These are phyloP conservation scores for Eupithecia dodoneata DNA, from an alignment of 2,888 invertebrate species.

Conservation along the genomic window DNA sequence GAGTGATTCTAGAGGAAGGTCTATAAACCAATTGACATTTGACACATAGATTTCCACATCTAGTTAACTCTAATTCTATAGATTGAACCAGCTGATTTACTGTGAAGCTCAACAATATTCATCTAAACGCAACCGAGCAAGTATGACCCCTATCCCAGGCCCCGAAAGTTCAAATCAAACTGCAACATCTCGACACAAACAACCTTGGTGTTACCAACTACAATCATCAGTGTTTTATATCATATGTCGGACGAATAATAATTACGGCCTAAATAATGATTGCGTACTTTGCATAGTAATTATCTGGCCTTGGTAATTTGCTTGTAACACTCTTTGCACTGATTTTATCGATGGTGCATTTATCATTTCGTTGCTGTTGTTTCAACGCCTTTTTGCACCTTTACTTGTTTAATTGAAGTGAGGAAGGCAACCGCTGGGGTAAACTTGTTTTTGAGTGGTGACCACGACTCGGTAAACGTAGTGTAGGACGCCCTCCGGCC, in stretches of 20 bases:
- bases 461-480: too few relatives aligned
- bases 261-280: conserved; percentile 35
- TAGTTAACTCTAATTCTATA: background rate
- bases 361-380: conserved; percentile 3
- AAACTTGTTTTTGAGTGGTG: too few relatives aligned
- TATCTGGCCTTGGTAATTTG: conserved; percentile 21
- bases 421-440: too few relatives aligned
- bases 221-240: conserved; percentile 34
- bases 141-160: background rate
- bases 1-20: too few relatives aligned
- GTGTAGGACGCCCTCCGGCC: too few relatives aligned
- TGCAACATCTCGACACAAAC: conserved; percentile 22
- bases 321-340: conserved; percentile 20
- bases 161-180: conserved; percentile 5
- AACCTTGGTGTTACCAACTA: conserved; percentile 29
- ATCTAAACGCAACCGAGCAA: conserved; percentile 19
- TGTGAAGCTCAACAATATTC: conserved; percentile 8
- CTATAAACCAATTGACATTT: too few relatives aligned
- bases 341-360: conserved; percentile 26
- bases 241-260: conserved; percentile 35
- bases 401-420: background rate
- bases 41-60: too few relatives aligned
- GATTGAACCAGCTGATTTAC: conserved; percentile 17
- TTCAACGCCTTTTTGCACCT: background rate
- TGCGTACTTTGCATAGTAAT: conserved; percentile 29